phyloP scores from a whole-genome alignment of 2,113 vertebrate species.

The Rattus rattus region DNA sequence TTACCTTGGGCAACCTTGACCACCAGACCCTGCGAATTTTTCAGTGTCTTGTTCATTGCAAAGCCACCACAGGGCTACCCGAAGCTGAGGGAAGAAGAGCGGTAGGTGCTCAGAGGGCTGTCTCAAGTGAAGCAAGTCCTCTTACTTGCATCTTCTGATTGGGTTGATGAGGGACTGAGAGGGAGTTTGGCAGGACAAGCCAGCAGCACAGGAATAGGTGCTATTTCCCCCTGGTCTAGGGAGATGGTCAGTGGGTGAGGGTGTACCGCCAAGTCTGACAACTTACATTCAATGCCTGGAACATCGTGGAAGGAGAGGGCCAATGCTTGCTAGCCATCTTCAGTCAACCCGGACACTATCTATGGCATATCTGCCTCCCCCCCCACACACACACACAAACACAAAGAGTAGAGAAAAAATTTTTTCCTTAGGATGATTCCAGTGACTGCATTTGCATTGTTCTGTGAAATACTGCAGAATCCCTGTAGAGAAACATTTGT shows the following conservation, averaged over 20 bases:
- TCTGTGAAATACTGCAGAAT: constrained; percentile 10
- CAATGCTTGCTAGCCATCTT: background rate
- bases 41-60: too few species aligned
- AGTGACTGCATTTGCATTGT: background rate
- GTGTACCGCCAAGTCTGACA: background rate
- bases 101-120: background rate
- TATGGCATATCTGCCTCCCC: too few species aligned
- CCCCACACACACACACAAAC: too few species aligned
- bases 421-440: background rate
- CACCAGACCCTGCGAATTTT: background rate
- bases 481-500: background rate
- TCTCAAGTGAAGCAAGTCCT: background rate
- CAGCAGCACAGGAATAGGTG: background rate
- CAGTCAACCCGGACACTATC: background rate
- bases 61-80: background rate
- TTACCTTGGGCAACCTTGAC: background rate
- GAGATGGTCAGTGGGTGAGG: background rate
- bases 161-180: background rate
- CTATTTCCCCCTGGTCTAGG: background rate
- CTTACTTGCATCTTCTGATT: background rate
- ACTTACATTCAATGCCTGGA: background rate
- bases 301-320: background rate
- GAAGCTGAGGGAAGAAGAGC: background rate
- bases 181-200: background rate
- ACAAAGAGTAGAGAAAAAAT: background rate